A percentile compares a stretch with the other conserved stretches of the same genome.
phyloP scores from a whole-genome alignment of 1,140 invertebrate species.

The Lordiphosa clarofinis region DNA sequence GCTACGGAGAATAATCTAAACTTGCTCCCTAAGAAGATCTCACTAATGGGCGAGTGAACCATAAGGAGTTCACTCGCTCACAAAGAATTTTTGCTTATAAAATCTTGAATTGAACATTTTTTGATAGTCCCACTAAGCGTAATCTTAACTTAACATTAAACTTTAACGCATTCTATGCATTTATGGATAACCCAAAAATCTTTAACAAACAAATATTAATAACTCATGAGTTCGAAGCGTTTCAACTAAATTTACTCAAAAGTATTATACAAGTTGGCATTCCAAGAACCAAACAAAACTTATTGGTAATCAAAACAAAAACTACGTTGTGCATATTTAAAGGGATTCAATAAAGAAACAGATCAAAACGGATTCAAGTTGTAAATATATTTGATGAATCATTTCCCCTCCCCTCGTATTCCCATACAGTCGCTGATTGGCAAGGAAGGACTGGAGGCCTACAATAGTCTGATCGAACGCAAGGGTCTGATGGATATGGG shows the following conservation, averaged over 20 bases:
- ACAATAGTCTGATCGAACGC: constrained; percentile 92
- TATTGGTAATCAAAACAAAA: constrained; percentile 67
- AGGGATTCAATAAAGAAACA: constrained; percentile 69
- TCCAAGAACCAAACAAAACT: constrained; percentile 63
- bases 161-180: constrained; percentile 61
- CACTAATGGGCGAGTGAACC: too few relatives aligned
- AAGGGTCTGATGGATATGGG: constrained; percentile 68
- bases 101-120: constrained; percentile 27
- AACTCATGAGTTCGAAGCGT: constrained; percentile 71
- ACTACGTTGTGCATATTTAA: constrained; percentile 72
- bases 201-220: constrained; percentile 20
- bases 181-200: constrained; percentile 53
- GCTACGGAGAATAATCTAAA: constrained; percentile 7
- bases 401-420: constrained; percentile 2
- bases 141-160: constrained; percentile 19
- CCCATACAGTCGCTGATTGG: constrained; percentile 85
- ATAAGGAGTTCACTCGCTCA: too few relatives aligned
- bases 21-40: too few relatives aligned
- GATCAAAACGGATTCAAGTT: constrained; percentile 25
- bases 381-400: constrained; percentile 20
- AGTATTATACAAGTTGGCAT: constrained; percentile 66
- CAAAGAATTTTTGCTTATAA: neutral
- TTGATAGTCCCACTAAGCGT: constrained; percentile 52
- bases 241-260: constrained; percentile 60
- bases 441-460: constrained; percentile 93